phyloP scores from a whole-genome alignment of 2,888 invertebrate species.

The Osedax frankpressi region DNA sequence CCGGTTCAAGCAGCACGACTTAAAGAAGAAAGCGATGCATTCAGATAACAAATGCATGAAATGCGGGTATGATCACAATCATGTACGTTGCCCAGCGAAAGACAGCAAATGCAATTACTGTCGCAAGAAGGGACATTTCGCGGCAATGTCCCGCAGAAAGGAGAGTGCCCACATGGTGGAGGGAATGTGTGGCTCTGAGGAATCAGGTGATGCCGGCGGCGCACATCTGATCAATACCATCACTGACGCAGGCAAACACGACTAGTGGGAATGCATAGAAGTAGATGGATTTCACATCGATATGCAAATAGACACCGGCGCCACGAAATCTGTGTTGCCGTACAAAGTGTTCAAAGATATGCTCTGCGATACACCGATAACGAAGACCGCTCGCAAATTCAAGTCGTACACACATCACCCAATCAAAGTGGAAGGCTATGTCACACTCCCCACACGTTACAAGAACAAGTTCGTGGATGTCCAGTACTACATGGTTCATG shows the following conservation, averaged over 20 bases:
- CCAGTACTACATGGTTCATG: not conserved
- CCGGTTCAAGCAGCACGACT: not conserved
- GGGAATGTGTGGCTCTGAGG: not conserved
- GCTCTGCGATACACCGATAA: too few species aligned
- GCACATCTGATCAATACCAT: not conserved
- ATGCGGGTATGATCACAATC: not conserved
- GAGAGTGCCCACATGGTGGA: constrained; percentile 1
- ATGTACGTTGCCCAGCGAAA: not conserved
- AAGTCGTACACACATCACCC: constrained; percentile 2
- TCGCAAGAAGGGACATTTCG: not conserved
- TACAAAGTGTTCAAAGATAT: not conserved
- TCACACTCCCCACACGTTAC: not conserved
- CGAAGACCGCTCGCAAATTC: not conserved
- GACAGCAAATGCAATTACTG: not conserved
- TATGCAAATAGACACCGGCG: not conserved
- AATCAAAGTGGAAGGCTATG: constrained; percentile 1
- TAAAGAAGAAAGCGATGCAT: not conserved
- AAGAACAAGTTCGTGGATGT: not conserved
- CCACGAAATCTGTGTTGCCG: not conserved
- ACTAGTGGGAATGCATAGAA: not conserved
- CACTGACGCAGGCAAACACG: not conserved
- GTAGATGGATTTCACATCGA: not conserved
- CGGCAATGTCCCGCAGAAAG: not conserved
- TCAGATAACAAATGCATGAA: not conserved
- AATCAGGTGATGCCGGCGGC: not conserved